Percentiles rank a stretch among this genome's conserved stretches.
phyloP scores from a whole-genome alignment of 2,888 invertebrate species.

The Sisyra nigra region DNA sequence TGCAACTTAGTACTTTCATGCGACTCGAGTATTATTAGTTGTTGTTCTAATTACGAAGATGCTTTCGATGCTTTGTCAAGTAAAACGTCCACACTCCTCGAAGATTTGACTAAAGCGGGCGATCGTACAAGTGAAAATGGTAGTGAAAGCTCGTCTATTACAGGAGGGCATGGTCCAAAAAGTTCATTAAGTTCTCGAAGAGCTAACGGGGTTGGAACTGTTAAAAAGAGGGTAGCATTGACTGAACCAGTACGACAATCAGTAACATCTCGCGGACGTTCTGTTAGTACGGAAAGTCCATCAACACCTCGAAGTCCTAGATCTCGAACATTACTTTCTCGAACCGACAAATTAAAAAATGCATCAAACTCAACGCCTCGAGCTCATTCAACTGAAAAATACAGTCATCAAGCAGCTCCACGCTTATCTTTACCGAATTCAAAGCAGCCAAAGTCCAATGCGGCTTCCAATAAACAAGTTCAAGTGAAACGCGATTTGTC shows the following conservation, averaged over 20 bases:
- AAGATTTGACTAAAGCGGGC: conserved; percentile 21
- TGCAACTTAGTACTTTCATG: conserved; percentile 50
- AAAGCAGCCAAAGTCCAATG: neutral
- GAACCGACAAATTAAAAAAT: conserved; percentile 10
- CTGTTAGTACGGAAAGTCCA: conserved; percentile 25
- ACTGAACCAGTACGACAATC: conserved; percentile 20
- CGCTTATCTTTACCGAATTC: conserved; percentile 7
- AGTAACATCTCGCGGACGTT: conserved; percentile 29
- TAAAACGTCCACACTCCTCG: conserved; percentile 25
- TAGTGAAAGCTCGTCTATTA: conserved; percentile 62
- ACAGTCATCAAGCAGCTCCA: neutral
- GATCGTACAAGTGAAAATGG: conserved; percentile 47
- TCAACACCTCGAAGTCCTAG: conserved; percentile 18
- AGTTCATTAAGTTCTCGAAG: conserved; percentile 13
- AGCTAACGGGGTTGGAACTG: conserved; percentile 9
- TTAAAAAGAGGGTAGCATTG: conserved; percentile 16
- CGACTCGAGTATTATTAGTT: conserved; percentile 63
- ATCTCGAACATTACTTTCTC: conserved; percentile 8
- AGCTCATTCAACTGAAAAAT: conserved; percentile 24
- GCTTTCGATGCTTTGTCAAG: conserved; percentile 31
- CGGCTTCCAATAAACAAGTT: conserved; percentile 8
- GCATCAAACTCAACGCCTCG: conserved; percentile 36
- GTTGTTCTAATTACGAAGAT: conserved; percentile 55
- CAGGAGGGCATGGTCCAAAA: conserved; percentile 23
- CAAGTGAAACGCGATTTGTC: conserved; percentile 5